Evolutionary conservation across 2,113 vertebrate genomes (phyloP).

Genomic region (Grantiella picta): DNA sequence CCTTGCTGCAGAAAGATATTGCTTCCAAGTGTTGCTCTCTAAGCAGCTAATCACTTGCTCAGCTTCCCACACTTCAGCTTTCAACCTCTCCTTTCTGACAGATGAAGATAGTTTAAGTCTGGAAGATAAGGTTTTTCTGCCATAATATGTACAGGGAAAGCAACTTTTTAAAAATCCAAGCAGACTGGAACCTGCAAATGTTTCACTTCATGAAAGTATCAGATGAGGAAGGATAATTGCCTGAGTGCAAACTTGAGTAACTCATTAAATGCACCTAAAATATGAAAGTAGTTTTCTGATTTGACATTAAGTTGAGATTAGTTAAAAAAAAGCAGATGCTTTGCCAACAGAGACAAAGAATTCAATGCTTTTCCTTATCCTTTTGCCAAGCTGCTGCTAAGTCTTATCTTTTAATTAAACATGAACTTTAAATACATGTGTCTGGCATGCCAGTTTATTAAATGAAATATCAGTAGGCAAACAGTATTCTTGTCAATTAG

Average conservation of each 20-base stretch:
- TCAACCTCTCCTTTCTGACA: not conserved
- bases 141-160: not conserved
- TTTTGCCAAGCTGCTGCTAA: conserved; percentile 47
- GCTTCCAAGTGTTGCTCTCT: not conserved
- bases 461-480: conserved; percentile 44
- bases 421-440: conserved; percentile 68
- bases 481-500: conserved; percentile 17
- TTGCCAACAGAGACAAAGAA: conserved; percentile 55
- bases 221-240: conserved; percentile 15
- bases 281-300: conserved; percentile 20
- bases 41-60: not conserved
- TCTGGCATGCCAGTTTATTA: conserved; percentile 58
- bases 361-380: not conserved
- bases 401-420: conserved; percentile 80
- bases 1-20: not conserved
- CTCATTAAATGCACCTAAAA: conserved; percentile 31
- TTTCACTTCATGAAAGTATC: not conserved
- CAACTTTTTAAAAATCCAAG: not conserved
- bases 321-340: conserved; percentile 52
- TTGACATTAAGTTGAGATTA: conserved; percentile 63
- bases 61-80: not conserved
- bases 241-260: not conserved
- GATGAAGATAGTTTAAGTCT: not conserved
- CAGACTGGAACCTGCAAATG: not conserved
- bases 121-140: conserved; percentile 9